A percentile compares a stretch with the other conserved stretches of the same genome.
Conservation (phyloP, 2,113 vertebrate species). For the Colistium nudipinnis region DNA sequence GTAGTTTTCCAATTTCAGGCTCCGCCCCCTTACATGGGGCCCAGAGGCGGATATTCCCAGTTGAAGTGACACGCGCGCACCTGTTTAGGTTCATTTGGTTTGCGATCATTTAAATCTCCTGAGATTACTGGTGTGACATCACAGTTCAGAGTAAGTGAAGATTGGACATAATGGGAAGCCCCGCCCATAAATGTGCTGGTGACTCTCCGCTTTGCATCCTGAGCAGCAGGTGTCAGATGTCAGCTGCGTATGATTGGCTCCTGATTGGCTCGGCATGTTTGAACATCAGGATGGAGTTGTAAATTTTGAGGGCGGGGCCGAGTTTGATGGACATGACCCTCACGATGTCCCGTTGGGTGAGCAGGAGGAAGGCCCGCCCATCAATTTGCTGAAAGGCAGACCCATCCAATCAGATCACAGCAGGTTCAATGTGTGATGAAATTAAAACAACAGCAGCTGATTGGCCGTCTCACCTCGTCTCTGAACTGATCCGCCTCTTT, state of each 20-base stretch:
- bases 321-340: conserved; percentile 85
- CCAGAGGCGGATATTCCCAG: too few relatives aligned
- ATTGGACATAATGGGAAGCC: not conserved
- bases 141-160: not conserved
- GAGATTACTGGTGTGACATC: conserved; percentile 8
- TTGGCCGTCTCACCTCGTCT: conserved; percentile 79
- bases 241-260: conserved; percentile 55
- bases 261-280: conserved; percentile 73
- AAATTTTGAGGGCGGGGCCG: conserved; percentile 84
- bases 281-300: conserved; percentile 86
- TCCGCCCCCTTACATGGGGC: too few relatives aligned
- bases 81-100: too few relatives aligned
- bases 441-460: not conserved
- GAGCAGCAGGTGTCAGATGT: not conserved
- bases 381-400: conserved; percentile 79
- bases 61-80: too few relatives aligned
- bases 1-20: too few relatives aligned
- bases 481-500: conserved; percentile 84
- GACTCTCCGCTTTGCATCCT: not conserved
- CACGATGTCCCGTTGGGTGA: conserved; percentile 82
- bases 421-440: not conserved
- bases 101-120: not conserved
- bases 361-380: conserved; percentile 81
- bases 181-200: not conserved
- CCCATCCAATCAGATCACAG: conserved; percentile 32